Evolutionary conservation across 92 coral and sea anemone species (phyloP), one percentile per base, ranked within the genome.

Genomic region (Epizoanthus ramosus): DNA sequence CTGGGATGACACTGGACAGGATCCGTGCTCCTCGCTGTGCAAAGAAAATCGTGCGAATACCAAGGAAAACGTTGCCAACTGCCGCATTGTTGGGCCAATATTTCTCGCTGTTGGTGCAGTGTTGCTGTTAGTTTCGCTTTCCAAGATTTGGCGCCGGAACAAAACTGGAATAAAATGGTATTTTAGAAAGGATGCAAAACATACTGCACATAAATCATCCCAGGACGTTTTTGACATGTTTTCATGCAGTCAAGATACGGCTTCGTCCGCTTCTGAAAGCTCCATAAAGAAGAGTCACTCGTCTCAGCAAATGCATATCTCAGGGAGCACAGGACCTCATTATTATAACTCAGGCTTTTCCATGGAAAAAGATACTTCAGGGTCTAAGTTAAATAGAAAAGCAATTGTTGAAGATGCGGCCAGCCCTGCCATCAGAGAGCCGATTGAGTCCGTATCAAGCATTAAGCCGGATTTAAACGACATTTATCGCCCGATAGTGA

Each of bases 121-220:
- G 57, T 39, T 77, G 19, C 5, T 77, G 13, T n/a, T 77, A 19
- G 21, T 77, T 13, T 61, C 82, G 5, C 10, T 77, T 0, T 77
- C 22, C 39, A 61, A 61, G 60, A 9, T 77, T 43, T 77, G 69
- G 59, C 57, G 71, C 59, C 52, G 37, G 14, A 77, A 77, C 57
- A 61, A 60, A 63, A 77, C 82, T 60, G 82, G 82, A 43, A n/a
- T 63, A 13, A 61, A 43, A 22, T 77, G 82, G 82, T 21, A 77
- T 77, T 77, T 77, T 77, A 41, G 57, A 77, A 59, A 21, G 23
- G 17, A 33, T 43, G 41, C 82, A 41, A 61, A 22, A 39, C 63
- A 61, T 14, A 5, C 53, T 37, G 17, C 19, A 5, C 56, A 39
- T 16, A 43, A 19, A 41, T 41, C 14, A 15, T 77, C 82, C 6